Evolutionary conservation across 2,888 invertebrate genomes (phyloP).

Genomic region (Drosophila quinaria): DNA sequence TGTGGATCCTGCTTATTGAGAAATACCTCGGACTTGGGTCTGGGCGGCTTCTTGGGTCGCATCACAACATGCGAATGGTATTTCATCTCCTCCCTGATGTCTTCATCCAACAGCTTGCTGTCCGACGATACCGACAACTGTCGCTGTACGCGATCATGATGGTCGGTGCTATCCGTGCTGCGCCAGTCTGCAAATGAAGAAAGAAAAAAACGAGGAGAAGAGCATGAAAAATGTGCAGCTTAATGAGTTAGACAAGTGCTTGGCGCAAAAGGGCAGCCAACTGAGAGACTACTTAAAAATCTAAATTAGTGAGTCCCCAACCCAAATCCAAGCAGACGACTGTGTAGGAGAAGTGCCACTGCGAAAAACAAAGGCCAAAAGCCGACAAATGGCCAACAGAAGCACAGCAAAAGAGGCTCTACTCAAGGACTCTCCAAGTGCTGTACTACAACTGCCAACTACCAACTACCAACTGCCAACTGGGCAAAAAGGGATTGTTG

Average conservation of each 20-base stretch:
- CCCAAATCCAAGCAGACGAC: neutral
- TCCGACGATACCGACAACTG: slow-evolving; percentile 97
- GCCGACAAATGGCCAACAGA: slow-evolving; percentile 52
- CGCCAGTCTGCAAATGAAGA: slow-evolving; percentile 89
- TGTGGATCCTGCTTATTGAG: slow-evolving; percentile 91
- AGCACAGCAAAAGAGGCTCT: slow-evolving; percentile 31
- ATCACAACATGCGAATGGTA: slow-evolving; percentile 91
- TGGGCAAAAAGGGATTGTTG: slow-evolving; percentile 42
- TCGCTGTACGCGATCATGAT: slow-evolving; percentile 94
- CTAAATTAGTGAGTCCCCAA: slow-evolving; percentile 49
- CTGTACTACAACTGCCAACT: slow-evolving; percentile 29
- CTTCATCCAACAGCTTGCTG: slow-evolving; percentile 95
- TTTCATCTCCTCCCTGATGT: slow-evolving; percentile 91
- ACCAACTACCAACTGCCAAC: slow-evolving; percentile 11
- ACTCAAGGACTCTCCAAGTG: slow-evolving; percentile 36
- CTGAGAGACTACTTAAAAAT: slow-evolving; percentile 56
- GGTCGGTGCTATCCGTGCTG: slow-evolving; percentile 88
- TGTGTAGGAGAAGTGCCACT: slow-evolving; percentile 10
- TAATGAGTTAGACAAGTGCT: slow-evolving; percentile 70
- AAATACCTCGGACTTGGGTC: slow-evolving; percentile 98
- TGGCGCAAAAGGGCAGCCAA: slow-evolving; percentile 26
- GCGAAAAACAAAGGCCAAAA: slow-evolving; percentile 39
- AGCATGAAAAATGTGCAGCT: slow-evolving; percentile 51
- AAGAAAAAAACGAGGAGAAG: slow-evolving; percentile 6
- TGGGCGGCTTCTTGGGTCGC: slow-evolving; percentile 95